phyloP scores from a whole-genome alignment of 2,113 vertebrate genomes.

The Corynorhinus townsendii region DNA sequence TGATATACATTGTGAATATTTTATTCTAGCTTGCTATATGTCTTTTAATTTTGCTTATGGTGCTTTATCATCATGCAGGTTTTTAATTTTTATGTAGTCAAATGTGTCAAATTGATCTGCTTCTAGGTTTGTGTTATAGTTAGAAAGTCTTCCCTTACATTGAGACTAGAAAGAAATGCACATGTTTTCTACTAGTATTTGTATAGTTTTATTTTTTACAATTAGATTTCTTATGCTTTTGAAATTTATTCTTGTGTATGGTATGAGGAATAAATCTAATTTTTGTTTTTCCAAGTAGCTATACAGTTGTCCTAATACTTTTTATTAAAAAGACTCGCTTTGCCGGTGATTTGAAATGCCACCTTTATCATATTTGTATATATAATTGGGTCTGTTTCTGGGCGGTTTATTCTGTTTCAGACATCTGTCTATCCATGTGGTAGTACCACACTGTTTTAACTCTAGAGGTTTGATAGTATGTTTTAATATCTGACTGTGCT shows the following conservation, averaged over 20 bases:
- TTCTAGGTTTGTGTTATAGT: neutral
- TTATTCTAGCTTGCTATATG: neutral
- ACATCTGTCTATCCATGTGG: neutral
- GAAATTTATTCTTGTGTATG: neutral
- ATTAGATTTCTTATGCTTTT: neutral
- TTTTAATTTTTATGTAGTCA: neutral
- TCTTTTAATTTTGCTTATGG: slow-evolving; percentile 4
- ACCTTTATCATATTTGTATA: neutral
- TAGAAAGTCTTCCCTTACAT: neutral
- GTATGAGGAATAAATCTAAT: neutral
- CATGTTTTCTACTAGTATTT: neutral
- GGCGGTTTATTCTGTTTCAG: neutral
- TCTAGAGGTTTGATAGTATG: neutral
- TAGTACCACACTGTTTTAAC: neutral
- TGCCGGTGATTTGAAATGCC: neutral
- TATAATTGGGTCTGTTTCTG: neutral
- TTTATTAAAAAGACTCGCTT: neutral
- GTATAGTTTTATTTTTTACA: neutral
- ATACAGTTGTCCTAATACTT: neutral
- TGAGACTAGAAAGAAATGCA: neutral
- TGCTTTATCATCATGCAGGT: neutral
- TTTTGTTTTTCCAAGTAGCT: neutral
- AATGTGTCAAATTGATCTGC: neutral
- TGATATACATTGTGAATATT: neutral
- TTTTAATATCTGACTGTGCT: neutral